Base-by-base conservation (phyloP, 2,888 invertebrate species). In the Athetis lepigone region DNA sequence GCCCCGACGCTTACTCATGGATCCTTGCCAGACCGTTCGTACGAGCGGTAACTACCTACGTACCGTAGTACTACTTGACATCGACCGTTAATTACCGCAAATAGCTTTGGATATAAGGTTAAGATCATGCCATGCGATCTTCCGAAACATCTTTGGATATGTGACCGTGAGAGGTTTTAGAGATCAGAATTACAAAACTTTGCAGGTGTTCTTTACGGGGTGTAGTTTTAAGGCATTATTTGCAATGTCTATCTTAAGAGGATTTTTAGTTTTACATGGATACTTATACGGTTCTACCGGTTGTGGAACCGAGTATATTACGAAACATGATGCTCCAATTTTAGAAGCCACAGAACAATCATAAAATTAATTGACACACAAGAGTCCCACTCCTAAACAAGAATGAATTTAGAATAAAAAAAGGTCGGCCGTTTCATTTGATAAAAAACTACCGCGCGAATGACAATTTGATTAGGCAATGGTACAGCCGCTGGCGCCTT, bases 1-100 rank as follows among this genome's bases (percentile, higher is more conserved):
- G 82, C 75, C 79, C 78, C 82, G 81, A 83, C 82, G 85, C 84
- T 85, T 83, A 82, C 84, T 85, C 85, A 84, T 91, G 92, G 93
- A 92, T 81, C 83, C 84, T 81, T 91, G 93, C 92, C 92, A 92
- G 91, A 83, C 83, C 70, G 75, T 77, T 57, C 46, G 77, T 75
- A 78, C 74, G 74, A 80, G 70, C 73, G 59, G 58, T 61, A 55
- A 56, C 64, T 71, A 78, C 57, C 66, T 63, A 76, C 56, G 47
- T 63, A 59, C 40, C 40, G 45, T 58, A 54, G 39, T 67, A 65
- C 52, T 46, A 52, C 63, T 56, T 70, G 70, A 70, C 73, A 63
- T 66, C 52, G 46, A 43, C 62, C 72, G 75, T 74, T 75, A 77
- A 79, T 68, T 71, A 73, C 77, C 77, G 40, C 64, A 74, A 69